Evolutionary conservation across 1,140 invertebrate genomes (phyloP).

Genomic region (Drosophila teissieri): DNA sequence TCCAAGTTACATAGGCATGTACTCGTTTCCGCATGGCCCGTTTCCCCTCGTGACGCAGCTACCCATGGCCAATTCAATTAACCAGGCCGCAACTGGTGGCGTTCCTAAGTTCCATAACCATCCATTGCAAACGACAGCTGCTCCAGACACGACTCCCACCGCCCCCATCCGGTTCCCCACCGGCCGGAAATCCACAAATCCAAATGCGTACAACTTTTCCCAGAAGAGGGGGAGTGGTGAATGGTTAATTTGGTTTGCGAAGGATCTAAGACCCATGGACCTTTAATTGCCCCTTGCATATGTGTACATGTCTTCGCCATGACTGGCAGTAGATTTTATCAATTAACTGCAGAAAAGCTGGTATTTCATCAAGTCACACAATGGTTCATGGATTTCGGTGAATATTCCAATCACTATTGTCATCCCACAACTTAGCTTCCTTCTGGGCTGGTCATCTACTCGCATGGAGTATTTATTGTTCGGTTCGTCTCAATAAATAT

Average conservation of each 20-base stretch:
- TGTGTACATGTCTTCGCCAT: background rate
- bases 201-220: constrained; percentile 12
- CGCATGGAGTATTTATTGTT: background rate
- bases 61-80: constrained; percentile 76
- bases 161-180: background rate
- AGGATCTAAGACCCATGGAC: background rate
- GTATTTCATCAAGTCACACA: background rate
- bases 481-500: no score
- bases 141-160: constrained; percentile 34
- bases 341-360: background rate
- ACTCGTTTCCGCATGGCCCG: constrained; percentile 15
- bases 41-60: constrained; percentile 36
- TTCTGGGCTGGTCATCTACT: background rate
- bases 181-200: background rate
- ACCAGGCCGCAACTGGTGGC: constrained; percentile 61
- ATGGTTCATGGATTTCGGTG: background rate
- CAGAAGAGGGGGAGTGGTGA: background rate
- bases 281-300: background rate
- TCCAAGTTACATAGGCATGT: constrained; percentile 35
- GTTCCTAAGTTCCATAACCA: constrained; percentile 17
- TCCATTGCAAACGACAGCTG: constrained; percentile 22
- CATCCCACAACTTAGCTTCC: background rate
- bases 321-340: background rate
- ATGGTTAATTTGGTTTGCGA: constrained; percentile 14
- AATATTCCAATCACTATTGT: background rate